Base-by-base conservation (phyloP, 2,113 vertebrate species). In the Podarcis raffonei region DNA sequence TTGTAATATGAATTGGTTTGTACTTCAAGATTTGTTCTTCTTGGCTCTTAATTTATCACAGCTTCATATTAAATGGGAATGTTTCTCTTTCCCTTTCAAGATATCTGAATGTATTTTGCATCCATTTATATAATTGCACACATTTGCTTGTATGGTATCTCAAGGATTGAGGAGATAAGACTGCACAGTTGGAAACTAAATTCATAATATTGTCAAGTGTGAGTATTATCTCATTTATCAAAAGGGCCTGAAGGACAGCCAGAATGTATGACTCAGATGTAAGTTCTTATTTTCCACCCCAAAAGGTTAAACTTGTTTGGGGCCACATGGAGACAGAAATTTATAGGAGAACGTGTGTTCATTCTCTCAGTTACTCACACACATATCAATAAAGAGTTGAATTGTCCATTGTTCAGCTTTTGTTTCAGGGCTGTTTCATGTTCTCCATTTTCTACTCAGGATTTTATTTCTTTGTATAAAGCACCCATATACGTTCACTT, bases 1-100 rank as follows among this genome's bases (percentile, higher is more conserved):
- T 76, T 25, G 39, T 48, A 85, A n/a, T 87, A 91, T 57, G 68
- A 68, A 53, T 69, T 68, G 32, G 32, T 89, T 83, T 27, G 42
- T 2, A 57, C 83, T 81, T 3, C 16, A 3, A 79, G 7, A 1
- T 62, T 20, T 62, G 16, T 20, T 5, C 15, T 16, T 48, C 37
- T 27, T 42, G 23, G 12, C 66, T 37, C 30, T 57, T 57, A 81
- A 69, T 48, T 23, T 86, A 77, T 68, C 37, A 66, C 15, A 66
- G 66, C 20, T 86, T 78, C 65, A 65, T 22, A n/a, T 23, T 78
- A 35, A 37, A 35, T 86, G 35, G 57, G 16, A 72, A 84, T 74
- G 35, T 76, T 76, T 76, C 16, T 11, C 35, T 77, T 77, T 77
- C 39, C 37, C 37, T 77, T 42, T 77, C 37, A 77, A 57, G 27